Conservation (phyloP, 2,797 vertebrate genomes). For the Coregonus sp. region DNA sequence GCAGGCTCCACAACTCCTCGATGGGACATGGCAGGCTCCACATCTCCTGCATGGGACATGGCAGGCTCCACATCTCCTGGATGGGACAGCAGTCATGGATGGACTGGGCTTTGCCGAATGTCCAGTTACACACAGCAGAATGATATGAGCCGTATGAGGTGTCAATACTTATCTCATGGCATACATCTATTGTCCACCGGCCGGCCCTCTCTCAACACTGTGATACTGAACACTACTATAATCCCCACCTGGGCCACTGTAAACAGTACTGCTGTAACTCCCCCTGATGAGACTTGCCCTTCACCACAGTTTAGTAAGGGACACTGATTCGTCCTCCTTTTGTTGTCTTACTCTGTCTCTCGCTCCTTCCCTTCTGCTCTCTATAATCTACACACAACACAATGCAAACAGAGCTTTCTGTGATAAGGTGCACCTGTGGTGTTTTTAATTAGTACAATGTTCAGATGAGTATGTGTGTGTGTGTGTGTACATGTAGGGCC, state of each 20-base stretch:
- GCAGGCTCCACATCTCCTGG: too few species aligned
- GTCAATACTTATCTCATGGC: background rate
- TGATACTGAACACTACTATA: background rate
- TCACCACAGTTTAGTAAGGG: background rate
- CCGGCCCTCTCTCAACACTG: background rate
- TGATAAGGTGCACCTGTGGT: background rate
- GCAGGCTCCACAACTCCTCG: too few species aligned
- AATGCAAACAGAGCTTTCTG: background rate
- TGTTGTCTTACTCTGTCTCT: background rate
- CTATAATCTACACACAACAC: background rate
- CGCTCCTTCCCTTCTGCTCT: background rate
- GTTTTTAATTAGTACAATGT: background rate
- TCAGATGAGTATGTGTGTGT: background rate
- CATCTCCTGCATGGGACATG: too few species aligned
- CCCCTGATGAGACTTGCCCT: background rate
- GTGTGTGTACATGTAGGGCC: background rate
- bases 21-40: too few species aligned
- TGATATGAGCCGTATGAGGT: background rate
- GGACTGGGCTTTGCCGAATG: too few species aligned
- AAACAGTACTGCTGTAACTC: background rate
- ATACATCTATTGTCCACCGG: background rate
- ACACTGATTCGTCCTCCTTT: slow-evolving; percentile 2
- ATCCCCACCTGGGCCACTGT: background rate
- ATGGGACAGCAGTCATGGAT: too few species aligned
- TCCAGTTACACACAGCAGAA: background rate